Evolutionary conservation across 2,888 invertebrate genomes (phyloP), one percentile per base, ranked within the genome.

Genomic region (Miltochrista miniata): DNA sequence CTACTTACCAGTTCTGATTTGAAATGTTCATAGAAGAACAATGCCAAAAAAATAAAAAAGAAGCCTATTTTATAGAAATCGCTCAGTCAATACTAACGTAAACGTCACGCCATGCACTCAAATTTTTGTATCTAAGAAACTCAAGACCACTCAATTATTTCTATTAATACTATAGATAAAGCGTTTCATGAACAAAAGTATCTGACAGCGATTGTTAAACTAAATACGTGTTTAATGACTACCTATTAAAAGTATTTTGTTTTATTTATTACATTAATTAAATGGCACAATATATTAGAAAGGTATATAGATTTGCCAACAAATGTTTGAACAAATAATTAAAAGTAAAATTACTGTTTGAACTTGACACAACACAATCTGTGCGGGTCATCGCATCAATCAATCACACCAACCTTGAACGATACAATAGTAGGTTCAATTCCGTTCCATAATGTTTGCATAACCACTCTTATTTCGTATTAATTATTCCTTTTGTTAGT

Each of bases 301-400:
- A 46, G 51, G 46, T 12, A 38, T 24, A 38, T 24, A 24, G 24
- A 49, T 36, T 41, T 45, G 14, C 14, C 14, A 38, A 45, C 30
- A 50, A 47, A 55, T 41, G 45, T 51, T 48, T 50, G 49, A n/a
- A 14, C 18, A 33, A 36, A 61, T 49, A 49, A 67, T 68, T 70
- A 68, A 65, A 66, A 68, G 59, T 71, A 67, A 79, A 85, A 84
- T n/a, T n/a, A n/a, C 85, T 79, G 78, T 77, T 72, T 80, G 77
- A 78, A 81, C 81, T 83, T 82, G 84, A 81, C 79, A 72, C 68
- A 61, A 77, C 80, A 80, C 80, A 85, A 78, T 78, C 73, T 66
- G 71, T 70, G 69, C 68, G 82, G 87, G 85, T 84, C 86, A 85
- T 76, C 74, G 62, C 57, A 61, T 64, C 78, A 61, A 87, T 87